Percentiles rank a stretch among this genome's conserved stretches.
phyloP scores from a whole-genome alignment of 53 echinoderm and acorn worm species.

The Temnopleurus reevesii region DNA sequence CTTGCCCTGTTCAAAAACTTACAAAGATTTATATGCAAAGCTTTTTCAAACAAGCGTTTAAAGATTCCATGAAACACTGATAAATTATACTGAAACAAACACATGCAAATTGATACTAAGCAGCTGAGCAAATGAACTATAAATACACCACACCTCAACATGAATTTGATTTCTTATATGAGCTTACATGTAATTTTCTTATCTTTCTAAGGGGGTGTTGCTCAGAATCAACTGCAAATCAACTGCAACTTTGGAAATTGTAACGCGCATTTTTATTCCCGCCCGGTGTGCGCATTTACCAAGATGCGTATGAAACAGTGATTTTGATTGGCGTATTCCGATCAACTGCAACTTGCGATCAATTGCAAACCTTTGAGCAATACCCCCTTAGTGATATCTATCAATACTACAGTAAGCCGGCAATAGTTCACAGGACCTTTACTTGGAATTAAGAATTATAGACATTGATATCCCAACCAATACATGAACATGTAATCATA shows the following conservation, averaged over 20 bases:
- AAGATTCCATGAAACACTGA: background rate
- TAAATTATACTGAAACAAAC: background rate
- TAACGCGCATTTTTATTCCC: too few relatives aligned
- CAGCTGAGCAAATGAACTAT: background rate
- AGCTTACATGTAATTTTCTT: too few relatives aligned
- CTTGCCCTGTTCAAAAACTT: too few relatives aligned
- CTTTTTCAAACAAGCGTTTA: background rate
- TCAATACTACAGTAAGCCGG: background rate
- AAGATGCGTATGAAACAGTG: background rate
- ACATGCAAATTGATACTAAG: background rate
- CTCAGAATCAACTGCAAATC: too few relatives aligned
- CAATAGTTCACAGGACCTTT: background rate
- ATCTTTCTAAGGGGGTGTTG: too few relatives aligned
- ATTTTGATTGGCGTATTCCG: background rate
- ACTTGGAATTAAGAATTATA: background rate
- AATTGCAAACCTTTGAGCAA: background rate
- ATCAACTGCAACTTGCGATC: background rate
- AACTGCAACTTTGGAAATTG: background rate
- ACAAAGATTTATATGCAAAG: too few relatives aligned
- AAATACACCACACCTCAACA: background rate
- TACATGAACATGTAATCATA: background rate
- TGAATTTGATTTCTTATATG: too few relatives aligned
- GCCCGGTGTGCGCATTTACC: background rate
- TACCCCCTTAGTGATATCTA: too few relatives aligned
- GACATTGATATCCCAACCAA: background rate